Evolutionary conservation across 2,888 invertebrate species (phyloP), one percentile per base, ranked within the genome.

Genomic region (Phasia obesa): DNA sequence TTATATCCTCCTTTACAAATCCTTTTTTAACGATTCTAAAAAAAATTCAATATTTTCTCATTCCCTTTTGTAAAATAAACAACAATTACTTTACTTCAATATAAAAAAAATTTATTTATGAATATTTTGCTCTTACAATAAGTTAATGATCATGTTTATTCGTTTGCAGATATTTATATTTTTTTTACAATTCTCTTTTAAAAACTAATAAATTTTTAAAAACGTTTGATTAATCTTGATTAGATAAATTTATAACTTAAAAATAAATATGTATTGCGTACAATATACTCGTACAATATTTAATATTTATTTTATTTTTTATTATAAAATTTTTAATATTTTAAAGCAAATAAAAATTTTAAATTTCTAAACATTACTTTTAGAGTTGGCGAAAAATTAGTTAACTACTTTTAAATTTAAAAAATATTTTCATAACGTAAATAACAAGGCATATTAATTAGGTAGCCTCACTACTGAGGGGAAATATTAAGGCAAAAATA

Each of bases 21-120:
- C n/a, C n/a, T n/a, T n/a, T n/a, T n/a, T n/a, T n/a, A n/a, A n/a
- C n/a, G n/a, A n/a, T n/a, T n/a, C n/a, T n/a, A n/a, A n/a, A n/a
- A n/a, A n/a, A n/a, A n/a, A n/a, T n/a, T n/a, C n/a, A n/a, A n/a
- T n/a, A n/a, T n/a, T n/a, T n/a, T n/a, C n/a, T n/a, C n/a, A n/a
- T n/a, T n/a, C n/a, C n/a, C n/a, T n/a, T n/a, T n/a, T n/a, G n/a
- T n/a, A 4, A 31, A 31, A 3, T 7, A 3, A 38, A 15, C 15
- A 60, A 38, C 5, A 23, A 23, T 19, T 17, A 47, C 21, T 49
- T 59, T 57, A 25, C 44, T 62, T 64, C 4, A 57, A 57, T 70
- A 74, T 60, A 47, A 76, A 74, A 75, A 71, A 42, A 21, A 38
- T 78, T 81, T 81, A 77, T 81, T 77, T 73, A 69, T 47, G 76